These are phyloP conservation scores for Aporophyla nigra DNA, from an alignment of 2,888 invertebrate genomes.

Conservation along the genomic window DNA sequence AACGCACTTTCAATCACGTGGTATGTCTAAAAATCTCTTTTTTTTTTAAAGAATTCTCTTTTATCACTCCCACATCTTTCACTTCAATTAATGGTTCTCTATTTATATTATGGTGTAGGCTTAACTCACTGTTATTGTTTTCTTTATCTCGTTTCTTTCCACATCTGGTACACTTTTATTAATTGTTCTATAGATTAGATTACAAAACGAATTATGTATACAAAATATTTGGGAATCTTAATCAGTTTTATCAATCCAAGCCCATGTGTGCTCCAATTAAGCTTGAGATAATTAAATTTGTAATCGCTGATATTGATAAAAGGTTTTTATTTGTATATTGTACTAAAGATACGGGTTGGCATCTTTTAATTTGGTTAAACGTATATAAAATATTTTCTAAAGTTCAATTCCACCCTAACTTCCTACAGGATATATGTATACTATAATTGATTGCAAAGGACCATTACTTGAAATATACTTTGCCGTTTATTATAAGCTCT, in stretches of 20 bases:
- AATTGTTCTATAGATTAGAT: constrained; percentile 66
- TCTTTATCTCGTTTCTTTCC: constrained; percentile 30
- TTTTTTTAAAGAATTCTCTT: constrained; percentile 34
- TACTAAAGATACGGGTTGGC: constrained; percentile 31
- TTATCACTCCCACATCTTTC: constrained; percentile 18
- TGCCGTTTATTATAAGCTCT: background rate
- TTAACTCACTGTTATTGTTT: constrained; percentile 30
- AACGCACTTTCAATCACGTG: constrained; percentile 79
- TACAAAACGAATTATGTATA: constrained; percentile 57
- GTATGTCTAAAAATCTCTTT: constrained; percentile 60
- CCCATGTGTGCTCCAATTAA: constrained; percentile 72
- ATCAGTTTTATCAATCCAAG: constrained; percentile 67
- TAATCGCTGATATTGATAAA: constrained; percentile 60
- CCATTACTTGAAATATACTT: background rate
- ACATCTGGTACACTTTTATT: constrained; percentile 25
- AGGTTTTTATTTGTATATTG: constrained; percentile 29
- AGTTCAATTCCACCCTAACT: background rate
- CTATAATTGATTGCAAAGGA: background rate
- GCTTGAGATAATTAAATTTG: constrained; percentile 51
- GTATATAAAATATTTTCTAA: background rate
- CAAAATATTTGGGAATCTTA: constrained; percentile 49
- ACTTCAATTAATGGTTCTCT: background rate
- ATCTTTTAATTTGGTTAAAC: constrained; percentile 20
- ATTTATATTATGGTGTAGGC: background rate
- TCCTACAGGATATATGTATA: background rate